phyloP scores from a whole-genome alignment of 2,888 invertebrate species.

The Entomobrya multifasciata region DNA sequence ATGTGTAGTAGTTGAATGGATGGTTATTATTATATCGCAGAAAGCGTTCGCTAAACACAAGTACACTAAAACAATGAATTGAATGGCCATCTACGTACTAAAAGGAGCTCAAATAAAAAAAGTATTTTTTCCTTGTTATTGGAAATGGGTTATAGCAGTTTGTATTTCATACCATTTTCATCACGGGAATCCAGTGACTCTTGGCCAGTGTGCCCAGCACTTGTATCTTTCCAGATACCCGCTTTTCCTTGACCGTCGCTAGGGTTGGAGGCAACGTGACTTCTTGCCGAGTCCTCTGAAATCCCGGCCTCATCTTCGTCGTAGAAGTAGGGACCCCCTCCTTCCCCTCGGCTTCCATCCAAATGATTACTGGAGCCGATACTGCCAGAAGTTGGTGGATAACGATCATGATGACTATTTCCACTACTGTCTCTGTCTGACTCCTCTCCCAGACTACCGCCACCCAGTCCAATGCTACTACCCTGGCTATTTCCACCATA shows the following conservation, averaged over 20 bases:
- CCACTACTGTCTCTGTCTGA: constrained; percentile 67
- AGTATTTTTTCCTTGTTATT: constrained; percentile 21
- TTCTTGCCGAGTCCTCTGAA: constrained; percentile 75
- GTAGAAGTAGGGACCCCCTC: constrained; percentile 73
- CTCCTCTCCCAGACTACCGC: constrained; percentile 57
- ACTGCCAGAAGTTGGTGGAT: constrained; percentile 76
- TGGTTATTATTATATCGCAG: neutral
- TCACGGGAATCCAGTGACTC: constrained; percentile 77
- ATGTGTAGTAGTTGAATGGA: neutral
- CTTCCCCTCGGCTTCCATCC: constrained; percentile 78
- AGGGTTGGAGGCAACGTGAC: constrained; percentile 72
- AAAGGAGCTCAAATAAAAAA: neutral
- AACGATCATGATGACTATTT: constrained; percentile 76
- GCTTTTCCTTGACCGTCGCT: constrained; percentile 79
- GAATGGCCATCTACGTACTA: constrained; percentile 41
- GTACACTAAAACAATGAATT: constrained; percentile 15
- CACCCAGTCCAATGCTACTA: constrained; percentile 51
- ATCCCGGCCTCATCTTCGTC: constrained; percentile 75
- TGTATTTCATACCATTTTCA: constrained; percentile 76
- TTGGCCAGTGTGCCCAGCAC: constrained; percentile 75
- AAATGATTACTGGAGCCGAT: constrained; percentile 78
- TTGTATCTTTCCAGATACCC: constrained; percentile 78
- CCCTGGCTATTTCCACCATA: constrained; percentile 66
- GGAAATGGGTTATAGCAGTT: neutral
- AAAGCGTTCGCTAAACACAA: neutral